Conservation (phyloP, 2,797 vertebrate species). For the Thripadectes ignobilis region DNA sequence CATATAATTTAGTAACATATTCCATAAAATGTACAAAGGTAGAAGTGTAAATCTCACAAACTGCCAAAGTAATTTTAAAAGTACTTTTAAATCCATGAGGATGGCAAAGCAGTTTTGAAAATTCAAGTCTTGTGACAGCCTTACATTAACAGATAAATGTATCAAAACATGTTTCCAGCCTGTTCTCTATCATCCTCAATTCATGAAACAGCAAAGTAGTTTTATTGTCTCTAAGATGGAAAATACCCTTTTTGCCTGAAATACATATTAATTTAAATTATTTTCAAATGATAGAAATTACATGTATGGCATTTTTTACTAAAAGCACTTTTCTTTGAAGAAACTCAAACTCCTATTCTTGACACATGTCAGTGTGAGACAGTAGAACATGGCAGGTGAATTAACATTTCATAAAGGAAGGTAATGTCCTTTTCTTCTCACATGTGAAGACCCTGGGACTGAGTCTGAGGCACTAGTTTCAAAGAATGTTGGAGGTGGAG, state of each 20-base stretch:
- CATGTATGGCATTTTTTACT: background rate
- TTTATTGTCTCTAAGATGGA: background rate
- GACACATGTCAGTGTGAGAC: background rate
- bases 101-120: background rate
- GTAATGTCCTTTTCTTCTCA: background rate
- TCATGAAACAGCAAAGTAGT: background rate
- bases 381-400: background rate
- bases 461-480: background rate
- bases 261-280: background rate
- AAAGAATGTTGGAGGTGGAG: background rate
- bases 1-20: background rate
- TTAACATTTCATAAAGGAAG: background rate
- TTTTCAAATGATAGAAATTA: background rate
- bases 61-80: background rate
- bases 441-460: background rate
- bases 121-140: background rate
- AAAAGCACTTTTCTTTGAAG: background rate
- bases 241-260: background rate
- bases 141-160: background rate
- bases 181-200: background rate
- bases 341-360: background rate
- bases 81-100: background rate
- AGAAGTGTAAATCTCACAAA: background rate
- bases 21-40: background rate
- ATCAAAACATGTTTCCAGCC: background rate